phyloP scores from a whole-genome alignment of 2,113 vertebrate genomes.

The Nipponia nippon region DNA sequence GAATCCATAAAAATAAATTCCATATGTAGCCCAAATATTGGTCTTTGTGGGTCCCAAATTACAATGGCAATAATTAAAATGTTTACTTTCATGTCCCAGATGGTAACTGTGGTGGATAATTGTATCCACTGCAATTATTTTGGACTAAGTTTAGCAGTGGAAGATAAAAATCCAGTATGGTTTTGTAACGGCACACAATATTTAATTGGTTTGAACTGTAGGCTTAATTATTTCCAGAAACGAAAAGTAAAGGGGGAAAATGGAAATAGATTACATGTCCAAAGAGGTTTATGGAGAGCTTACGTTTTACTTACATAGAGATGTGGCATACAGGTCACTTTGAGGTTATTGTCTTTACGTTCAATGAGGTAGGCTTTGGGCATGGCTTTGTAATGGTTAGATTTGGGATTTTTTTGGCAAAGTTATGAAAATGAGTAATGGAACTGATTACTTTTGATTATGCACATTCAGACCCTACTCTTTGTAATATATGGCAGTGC shows the following conservation, averaged over 20 bases:
- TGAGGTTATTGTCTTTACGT: background rate
- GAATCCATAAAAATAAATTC: background rate
- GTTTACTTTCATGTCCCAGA: slow-evolving; percentile 47
- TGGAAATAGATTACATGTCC: background rate
- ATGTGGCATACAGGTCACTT: background rate
- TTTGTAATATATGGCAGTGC: background rate
- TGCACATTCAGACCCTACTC: rapidly evolving
- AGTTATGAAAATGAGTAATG: background rate
- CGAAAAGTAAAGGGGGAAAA: background rate
- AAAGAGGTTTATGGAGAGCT: background rate
- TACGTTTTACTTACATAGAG: background rate
- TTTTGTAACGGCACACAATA: background rate
- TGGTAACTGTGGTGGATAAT: slow-evolving; percentile 41
- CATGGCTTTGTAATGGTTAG: background rate
- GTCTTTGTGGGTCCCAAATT: slow-evolving; percentile 16
- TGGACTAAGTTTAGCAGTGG: slow-evolving; percentile 1
- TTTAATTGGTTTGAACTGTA: background rate
- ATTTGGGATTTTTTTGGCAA: background rate
- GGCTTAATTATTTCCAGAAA: background rate
- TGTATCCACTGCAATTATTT: slow-evolving; percentile 47
- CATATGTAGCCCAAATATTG: background rate
- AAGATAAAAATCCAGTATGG: background rate
- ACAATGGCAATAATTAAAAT: slow-evolving; percentile 52
- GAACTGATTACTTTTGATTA: background rate
- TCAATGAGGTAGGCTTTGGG: background rate